Percentiles rank a stretch among this genome's conserved stretches.
These are phyloP conservation scores for Macroglossus sobrinus DNA, from an alignment of 2,113 vertebrate genomes.

Conservation along the genomic window DNA sequence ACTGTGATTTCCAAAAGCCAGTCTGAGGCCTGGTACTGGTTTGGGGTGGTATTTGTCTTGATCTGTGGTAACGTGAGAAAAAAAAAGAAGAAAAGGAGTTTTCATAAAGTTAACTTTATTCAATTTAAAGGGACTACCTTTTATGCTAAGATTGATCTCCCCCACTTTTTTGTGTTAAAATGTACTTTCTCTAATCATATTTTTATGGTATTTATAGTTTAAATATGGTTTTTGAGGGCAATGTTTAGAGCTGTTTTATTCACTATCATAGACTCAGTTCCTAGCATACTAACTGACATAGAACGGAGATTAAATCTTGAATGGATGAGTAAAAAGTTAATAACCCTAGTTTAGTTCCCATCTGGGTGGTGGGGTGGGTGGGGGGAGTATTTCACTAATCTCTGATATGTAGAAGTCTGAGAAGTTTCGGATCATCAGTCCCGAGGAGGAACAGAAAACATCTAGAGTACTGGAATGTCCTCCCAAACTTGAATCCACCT, in stretches of 20 bases:
- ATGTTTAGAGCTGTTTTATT: neutral
- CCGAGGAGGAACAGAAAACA: neutral
- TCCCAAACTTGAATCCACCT: neutral
- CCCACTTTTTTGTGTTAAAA: neutral
- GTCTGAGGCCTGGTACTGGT: neutral
- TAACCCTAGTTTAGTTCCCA: neutral
- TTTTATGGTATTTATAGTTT: neutral
- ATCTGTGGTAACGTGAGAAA: neutral
- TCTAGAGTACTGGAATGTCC: neutral
- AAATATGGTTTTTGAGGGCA: neutral
- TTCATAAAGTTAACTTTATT: neutral
- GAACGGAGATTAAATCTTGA: neutral
- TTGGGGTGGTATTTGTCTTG: neutral
- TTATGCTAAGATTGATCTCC: neutral
- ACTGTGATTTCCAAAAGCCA: neutral
- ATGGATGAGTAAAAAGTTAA: neutral
- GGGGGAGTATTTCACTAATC: neutral
- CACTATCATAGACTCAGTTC: neutral
- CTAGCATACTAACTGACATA: neutral
- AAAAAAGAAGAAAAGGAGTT: neutral
- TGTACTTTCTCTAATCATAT: neutral
- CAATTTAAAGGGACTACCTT: neutral
- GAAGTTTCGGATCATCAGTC: neutral
- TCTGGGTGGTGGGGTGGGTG: too few relatives aligned
- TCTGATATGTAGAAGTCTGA: neutral